phyloP scores from a whole-genome alignment of 1,140 invertebrate species.

The Formica exsecta region DNA sequence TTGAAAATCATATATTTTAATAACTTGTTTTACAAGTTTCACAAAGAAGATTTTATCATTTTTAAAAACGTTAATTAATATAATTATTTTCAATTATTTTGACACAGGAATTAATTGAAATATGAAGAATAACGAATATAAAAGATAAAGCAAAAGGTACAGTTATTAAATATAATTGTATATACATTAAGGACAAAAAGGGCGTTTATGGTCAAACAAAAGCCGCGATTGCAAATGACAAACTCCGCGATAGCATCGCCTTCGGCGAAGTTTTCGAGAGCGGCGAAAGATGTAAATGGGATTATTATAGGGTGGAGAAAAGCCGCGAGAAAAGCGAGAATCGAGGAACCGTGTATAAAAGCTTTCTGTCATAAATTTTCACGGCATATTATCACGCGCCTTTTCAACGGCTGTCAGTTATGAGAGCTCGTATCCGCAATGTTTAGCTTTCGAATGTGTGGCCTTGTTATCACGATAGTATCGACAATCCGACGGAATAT shows the following conservation, averaged over 20 bases:
- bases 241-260: not conserved
- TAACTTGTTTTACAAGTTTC: not conserved
- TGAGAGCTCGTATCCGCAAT: constrained; percentile 27
- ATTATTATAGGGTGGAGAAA: constrained; percentile 33
- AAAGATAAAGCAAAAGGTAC: not conserved
- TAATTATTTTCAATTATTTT: constrained; percentile 7
- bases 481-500: not conserved
- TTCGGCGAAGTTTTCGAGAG: constrained; percentile 37
- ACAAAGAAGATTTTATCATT: not conserved
- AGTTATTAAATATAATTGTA: constrained; percentile 5
- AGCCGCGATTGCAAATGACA: constrained; percentile 20
- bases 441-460: constrained; percentile 25
- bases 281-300: constrained; percentile 24
- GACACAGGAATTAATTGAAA: not conserved
- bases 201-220: constrained; percentile 25
- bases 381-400: constrained; percentile 1
- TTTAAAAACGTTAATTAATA: constrained; percentile 10
- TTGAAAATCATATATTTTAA: not conserved
- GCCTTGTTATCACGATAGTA: constrained; percentile 11
- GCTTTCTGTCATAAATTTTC: constrained; percentile 53
- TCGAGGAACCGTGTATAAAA: constrained; percentile 46
- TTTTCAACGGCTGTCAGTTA: constrained; percentile 51
- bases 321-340: constrained; percentile 15
- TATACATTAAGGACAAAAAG: not conserved
- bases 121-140: not conserved